These are phyloP conservation scores for Thereva nobilitata DNA, from an alignment of 2,888 invertebrate genomes.

Conservation along the genomic window DNA sequence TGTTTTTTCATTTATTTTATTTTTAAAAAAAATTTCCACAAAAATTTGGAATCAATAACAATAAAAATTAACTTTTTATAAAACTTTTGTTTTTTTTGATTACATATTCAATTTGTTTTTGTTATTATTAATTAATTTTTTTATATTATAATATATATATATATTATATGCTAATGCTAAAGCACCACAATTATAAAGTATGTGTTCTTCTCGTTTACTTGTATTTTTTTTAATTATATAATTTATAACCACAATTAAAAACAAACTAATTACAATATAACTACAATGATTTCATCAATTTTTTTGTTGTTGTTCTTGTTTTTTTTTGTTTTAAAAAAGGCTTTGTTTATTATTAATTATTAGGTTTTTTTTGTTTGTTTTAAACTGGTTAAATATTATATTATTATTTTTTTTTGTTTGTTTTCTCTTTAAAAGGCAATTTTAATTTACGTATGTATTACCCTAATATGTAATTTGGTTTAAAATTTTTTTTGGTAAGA, in stretches of 20 bases:
- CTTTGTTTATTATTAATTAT: not conserved
- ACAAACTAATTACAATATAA: constrained; percentile 23
- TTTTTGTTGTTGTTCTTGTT: constrained; percentile 23
- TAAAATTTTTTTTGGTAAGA: constrained; percentile 2
- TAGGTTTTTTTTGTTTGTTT: constrained; percentile 17
- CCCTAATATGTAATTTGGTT: too few species aligned
- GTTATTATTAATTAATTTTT: too few species aligned
- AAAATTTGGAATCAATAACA: too few species aligned
- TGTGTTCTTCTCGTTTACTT: constrained; percentile 24
- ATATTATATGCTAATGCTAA: constrained; percentile 21
- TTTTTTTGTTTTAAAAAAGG: not conserved
- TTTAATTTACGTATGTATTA: constrained; percentile 17
- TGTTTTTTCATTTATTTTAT: too few species aligned
- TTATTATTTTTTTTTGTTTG: constrained; percentile 26
- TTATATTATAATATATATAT: too few species aligned
- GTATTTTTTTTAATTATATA: constrained; percentile 19
- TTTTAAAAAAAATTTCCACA: too few species aligned
- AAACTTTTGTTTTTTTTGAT: too few species aligned
- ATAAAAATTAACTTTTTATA: too few species aligned
- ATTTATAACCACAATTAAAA: constrained; percentile 29
- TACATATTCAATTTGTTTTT: too few species aligned
- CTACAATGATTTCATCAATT: constrained; percentile 10
- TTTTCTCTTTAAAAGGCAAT: constrained; percentile 31
- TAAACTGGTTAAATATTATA: not conserved
- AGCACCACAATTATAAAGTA: constrained; percentile 31